These are phyloP conservation scores for Chrysomela aeneicollis DNA, from an alignment of 2,888 invertebrate genomes.

Conservation along the genomic window DNA sequence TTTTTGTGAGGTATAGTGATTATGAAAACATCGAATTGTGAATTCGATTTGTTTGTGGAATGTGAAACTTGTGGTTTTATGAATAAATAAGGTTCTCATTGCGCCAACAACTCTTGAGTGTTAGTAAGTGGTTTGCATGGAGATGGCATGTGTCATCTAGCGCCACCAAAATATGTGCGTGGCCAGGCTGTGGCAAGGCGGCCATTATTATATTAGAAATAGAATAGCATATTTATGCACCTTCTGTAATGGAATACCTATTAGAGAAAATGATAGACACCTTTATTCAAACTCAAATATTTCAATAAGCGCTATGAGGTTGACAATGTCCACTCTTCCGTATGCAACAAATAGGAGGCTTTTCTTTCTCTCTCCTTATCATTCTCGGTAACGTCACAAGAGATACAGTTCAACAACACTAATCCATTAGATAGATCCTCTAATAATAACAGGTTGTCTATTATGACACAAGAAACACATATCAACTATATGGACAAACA, in stretches of 20 bases:
- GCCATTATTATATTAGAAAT: conserved; percentile 49
- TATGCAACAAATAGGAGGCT: neutral
- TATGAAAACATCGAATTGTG: conserved; percentile 24
- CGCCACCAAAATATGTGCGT: conserved; percentile 64
- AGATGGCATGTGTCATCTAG: conserved; percentile 50
- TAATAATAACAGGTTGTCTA: too few species aligned
- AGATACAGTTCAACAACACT: too few species aligned
- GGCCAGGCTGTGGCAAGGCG: conserved; percentile 74
- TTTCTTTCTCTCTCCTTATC: too few species aligned
- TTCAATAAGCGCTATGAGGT: neutral
- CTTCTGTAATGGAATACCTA: neutral
- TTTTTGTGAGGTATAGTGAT: conserved; percentile 43
- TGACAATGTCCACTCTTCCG: neutral
- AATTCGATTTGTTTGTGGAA: conserved; percentile 27
- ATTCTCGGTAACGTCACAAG: too few species aligned
- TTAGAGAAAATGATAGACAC: neutral
- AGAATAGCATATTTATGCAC: conserved; percentile 26
- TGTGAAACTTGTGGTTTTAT: neutral
- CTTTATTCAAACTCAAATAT: neutral
- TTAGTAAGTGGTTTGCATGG: conserved; percentile 58
- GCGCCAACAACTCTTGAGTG: conserved; percentile 35
- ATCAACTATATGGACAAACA: too few species aligned
- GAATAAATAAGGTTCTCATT: neutral
- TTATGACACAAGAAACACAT: too few species aligned
- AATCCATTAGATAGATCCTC: too few species aligned